Evolutionary conservation across 1,140 invertebrate genomes (phyloP).

Genomic region (Drosophila paulistorum): DNA sequence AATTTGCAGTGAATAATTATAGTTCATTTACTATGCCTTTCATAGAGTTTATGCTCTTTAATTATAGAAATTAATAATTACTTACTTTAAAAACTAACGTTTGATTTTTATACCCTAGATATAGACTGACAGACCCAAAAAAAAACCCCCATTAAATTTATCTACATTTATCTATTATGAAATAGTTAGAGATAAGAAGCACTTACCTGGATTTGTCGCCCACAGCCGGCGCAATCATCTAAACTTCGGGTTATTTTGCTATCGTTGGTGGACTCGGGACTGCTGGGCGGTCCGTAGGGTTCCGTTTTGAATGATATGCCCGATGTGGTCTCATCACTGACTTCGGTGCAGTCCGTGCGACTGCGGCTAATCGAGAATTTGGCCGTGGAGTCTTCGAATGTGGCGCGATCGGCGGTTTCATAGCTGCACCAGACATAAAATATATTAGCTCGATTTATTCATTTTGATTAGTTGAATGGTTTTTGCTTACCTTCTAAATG

Average conservation of each 20-base stretch:
- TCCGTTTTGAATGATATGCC: constrained; percentile 83
- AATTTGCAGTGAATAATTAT: no score
- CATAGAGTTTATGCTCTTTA: no score
- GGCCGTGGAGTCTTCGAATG: constrained; percentile 73
- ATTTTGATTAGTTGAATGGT: not conserved
- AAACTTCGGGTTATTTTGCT: constrained; percentile 67
- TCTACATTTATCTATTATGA: no score
- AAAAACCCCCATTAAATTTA: no score
- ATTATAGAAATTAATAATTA: no score
- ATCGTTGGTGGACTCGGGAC: constrained; percentile 80
- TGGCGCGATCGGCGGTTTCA: constrained; percentile 77
- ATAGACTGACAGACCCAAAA: no score
- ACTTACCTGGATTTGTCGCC: constrained; percentile 80
- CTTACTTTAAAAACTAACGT: no score
- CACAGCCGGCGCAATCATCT: constrained; percentile 82
- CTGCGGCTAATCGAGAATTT: constrained; percentile 78
- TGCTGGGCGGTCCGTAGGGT: constrained; percentile 79
- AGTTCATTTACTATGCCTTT: no score
- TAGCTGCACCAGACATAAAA: constrained; percentile 45
- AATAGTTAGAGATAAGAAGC: no score
- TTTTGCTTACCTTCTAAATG: constrained; percentile 77
- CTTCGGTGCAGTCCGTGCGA: constrained; percentile 75
- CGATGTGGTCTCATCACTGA: constrained; percentile 77
- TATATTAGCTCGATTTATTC: not conserved
- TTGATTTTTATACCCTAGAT: no score